Base-by-base conservation (phyloP, 2,888 invertebrate genomes). In the Drosophila meridionalis region DNA sequence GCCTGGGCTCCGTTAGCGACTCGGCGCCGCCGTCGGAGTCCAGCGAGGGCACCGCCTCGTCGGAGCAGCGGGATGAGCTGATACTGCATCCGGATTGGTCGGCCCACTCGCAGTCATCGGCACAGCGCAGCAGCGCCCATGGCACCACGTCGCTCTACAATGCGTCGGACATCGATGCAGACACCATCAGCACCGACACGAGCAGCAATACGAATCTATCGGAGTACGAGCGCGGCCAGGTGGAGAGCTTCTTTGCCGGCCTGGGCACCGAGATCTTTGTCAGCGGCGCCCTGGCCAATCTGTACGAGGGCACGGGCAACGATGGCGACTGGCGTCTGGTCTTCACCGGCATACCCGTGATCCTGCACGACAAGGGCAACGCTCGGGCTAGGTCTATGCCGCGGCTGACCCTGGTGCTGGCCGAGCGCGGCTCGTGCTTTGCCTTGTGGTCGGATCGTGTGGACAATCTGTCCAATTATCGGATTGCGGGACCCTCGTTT, bases 381-480 rank as follows among this genome's bases (percentile, higher is more conserved):
- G 96, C 96, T 12, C 94, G 95, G 64, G 95, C 96, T 28, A 93
- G 96, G 67, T 94, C 95, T 73, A 95, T 95, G 84, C 94, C 96
- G 38, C 94, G 95, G 32, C 95, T 97, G 12, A 95, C 96, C 76
- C 94, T 97, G 47, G 94, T 96, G 4, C 92, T 97, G 59, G 96
- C 96, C 3, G 97, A 97, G 91, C 94, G 96, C 40, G 97, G 97
- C 20, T 96, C 97, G 2, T 96, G 96, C 66, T 97, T 97, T 92
- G 95, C 96, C 65, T 93, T 97, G 30, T 97, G 97, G 97, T 95
- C 95, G 80, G 97, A 97, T 92, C 95, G 95, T 57, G 96, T 97
- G 81, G 97, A 97, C 92, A 96, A 97, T 91, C 93, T 97, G 75
- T 96, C 96, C 9, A 95, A 95, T 67, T 97, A 97, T 94, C 95